Evolutionary conservation across 2,888 invertebrate species (phyloP).

Genomic region (Lepidonotus clava): DNA sequence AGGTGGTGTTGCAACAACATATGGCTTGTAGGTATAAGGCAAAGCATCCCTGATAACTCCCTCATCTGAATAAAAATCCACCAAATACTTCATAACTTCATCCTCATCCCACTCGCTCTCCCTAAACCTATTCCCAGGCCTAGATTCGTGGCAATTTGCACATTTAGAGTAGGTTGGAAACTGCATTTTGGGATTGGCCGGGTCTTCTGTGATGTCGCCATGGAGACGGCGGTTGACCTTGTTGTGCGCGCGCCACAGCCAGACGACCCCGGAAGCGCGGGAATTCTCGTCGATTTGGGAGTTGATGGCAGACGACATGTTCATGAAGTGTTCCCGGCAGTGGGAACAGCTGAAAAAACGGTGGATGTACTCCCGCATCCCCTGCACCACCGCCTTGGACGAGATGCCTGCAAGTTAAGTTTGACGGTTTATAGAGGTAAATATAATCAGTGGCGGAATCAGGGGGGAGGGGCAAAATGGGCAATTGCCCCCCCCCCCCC

Average conservation of each 20-base stretch:
- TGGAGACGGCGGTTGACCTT: slow-evolving; percentile 91
- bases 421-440: too few relatives aligned
- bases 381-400: slow-evolving; percentile 85
- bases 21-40: slow-evolving; percentile 3
- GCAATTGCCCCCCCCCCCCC: too few relatives aligned
- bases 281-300: neutral
- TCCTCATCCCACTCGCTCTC: neutral
- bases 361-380: slow-evolving; percentile 93
- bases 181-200: slow-evolving; percentile 91
- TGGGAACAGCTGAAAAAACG: slow-evolving; percentile 96
- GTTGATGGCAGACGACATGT: slow-evolving; percentile 79
- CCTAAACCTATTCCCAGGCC: neutral
- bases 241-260: slow-evolving; percentile 97
- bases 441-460: too few relatives aligned
- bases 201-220: slow-evolving; percentile 92
- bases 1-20: neutral
- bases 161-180: slow-evolving; percentile 89
- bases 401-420: neutral
- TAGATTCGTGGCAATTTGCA: slow-evolving; percentile 76
- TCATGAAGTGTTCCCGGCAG: slow-evolving; percentile 93
- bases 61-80: neutral
- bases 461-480: too few relatives aligned
- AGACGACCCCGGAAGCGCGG: slow-evolving; percentile 83
- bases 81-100: slow-evolving; percentile 15
- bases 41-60: slow-evolving; percentile 17